A percentile compares a stretch with the other conserved stretches of the same genome.
phyloP scores from a whole-genome alignment of 2,888 invertebrate genomes.

The Cacoxenus indagator region DNA sequence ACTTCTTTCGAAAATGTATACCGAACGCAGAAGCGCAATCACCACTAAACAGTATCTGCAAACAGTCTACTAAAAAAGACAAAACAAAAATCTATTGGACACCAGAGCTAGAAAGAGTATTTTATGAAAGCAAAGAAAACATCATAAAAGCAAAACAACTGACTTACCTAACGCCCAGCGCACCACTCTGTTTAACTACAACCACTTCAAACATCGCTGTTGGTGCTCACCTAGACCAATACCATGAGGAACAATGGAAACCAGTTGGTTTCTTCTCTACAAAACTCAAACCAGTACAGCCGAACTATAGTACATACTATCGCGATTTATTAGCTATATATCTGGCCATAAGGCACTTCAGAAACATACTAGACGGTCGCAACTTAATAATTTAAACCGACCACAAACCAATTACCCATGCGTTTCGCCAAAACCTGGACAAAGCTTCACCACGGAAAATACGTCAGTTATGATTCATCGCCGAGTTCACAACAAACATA shows the following conservation, averaged over 20 bases:
- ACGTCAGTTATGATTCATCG: neutral
- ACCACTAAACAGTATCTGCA: neutral
- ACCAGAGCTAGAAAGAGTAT: too few relatives aligned
- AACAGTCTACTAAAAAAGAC: too few relatives aligned
- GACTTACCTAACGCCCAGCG: neutral
- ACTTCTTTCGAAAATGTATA: slow-evolving; percentile 12
- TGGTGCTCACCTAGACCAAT: too few relatives aligned
- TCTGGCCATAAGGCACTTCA: slow-evolving; percentile 15
- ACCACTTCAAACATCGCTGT: too few relatives aligned
- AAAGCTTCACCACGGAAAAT: too few relatives aligned
- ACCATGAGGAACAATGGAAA: too few relatives aligned
- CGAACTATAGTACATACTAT: neutral
- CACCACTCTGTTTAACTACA: too few relatives aligned
- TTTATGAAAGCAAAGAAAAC: too few relatives aligned
- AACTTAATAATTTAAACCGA: slow-evolving; percentile 10
- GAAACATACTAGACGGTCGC: slow-evolving; percentile 14
- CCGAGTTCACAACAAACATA: neutral
- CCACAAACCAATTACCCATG: slow-evolving; percentile 3
- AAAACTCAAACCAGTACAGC: too few relatives aligned
- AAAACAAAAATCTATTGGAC: too few relatives aligned
- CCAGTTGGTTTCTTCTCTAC: too few relatives aligned
- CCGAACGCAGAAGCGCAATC: slow-evolving; percentile 28
- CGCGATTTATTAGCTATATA: slow-evolving; percentile 19
- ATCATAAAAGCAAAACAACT: too few relatives aligned
- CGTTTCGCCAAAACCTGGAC: neutral